Base-by-base conservation (phyloP, 2,797 vertebrate genomes). In the Prunella strophiata region DNA sequence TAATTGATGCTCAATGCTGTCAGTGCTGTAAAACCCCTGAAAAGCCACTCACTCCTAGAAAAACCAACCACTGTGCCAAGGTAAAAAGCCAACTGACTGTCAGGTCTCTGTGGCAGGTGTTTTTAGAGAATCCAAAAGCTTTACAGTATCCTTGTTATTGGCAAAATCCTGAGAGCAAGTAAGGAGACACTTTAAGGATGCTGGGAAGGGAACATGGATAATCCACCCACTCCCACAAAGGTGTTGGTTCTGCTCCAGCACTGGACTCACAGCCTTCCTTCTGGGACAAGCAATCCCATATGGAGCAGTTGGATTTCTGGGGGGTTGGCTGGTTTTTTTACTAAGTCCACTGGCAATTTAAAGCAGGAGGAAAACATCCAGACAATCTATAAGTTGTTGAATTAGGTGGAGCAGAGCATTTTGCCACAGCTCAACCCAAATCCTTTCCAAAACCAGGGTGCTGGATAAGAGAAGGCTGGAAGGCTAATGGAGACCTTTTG, bases 121-220 rank as follows among this genome's bases (percentile, higher is more conserved):
- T 90, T 74, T 54, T 58, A 80, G 84, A 66, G 80, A 72, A 40
- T 14, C 59, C 70, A 63, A 86, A 54, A 51, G 61, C 79, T 72
- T 81, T 18, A 74, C 45, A 71, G 48, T 18, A 79, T 36, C 71
- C 36, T 8, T 27, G 47, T 23, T 50, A 45, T 34, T 16, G 59
- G 62, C 73, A 94, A 95, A 87, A 85, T 89, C 80, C 85, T 72
- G 68, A 83, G 42, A 76, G 32, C 55, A 62, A 72, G 52, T 87
- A 59, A 91, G 43, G 32, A 88, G 52, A 96, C 52, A 59, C 34
- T 62, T 36, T 2, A 13, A 25, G 47, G 34, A 34, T 30, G 59
- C 0, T 55, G 63, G 48, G 77, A 42, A 80, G 30, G 75, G 57
- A 55, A 62, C 6, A 50, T 7, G 40, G 84, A 85, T 80, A 23